Evolutionary conservation across 2,797 vertebrate species (phyloP).

Genomic region (Artibeus jamaicensis): DNA sequence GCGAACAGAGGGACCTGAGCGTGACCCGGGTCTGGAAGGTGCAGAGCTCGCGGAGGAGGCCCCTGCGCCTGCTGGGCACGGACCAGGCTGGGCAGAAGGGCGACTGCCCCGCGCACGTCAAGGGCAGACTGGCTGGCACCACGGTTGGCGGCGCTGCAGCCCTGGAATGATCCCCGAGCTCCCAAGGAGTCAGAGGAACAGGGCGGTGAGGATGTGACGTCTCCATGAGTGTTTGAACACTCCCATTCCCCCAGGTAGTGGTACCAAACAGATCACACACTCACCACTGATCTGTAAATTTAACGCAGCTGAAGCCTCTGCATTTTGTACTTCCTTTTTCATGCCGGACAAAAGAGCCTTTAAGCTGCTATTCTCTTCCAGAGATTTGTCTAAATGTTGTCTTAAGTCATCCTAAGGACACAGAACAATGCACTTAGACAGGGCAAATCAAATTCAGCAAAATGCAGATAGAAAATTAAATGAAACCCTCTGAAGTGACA

Average conservation of each 20-base stretch:
- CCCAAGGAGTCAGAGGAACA: background rate
- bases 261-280: background rate
- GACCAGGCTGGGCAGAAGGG: background rate
- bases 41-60: background rate
- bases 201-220: no score
- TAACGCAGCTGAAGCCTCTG: constrained; percentile 75
- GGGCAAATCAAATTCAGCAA: background rate
- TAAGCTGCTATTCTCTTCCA: constrained; percentile 87
- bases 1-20: background rate
- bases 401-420: constrained; percentile 82
- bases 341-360: constrained; percentile 85
- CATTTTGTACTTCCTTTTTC: constrained; percentile 82
- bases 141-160: fast-evolving
- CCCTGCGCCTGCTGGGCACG: background rate
- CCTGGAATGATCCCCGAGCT: background rate
- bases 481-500: background rate
- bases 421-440: background rate
- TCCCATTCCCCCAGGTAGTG: background rate
- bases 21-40: background rate
- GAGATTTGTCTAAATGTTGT: constrained; percentile 81
- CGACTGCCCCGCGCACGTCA: background rate
- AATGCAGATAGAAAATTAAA: background rate
- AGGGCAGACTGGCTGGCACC: background rate
- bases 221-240: fast-evolving
- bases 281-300: constrained; percentile 82